Evolutionary conservation across 2,113 vertebrate species (phyloP).

Genomic region (Syngnathus floridae): DNA sequence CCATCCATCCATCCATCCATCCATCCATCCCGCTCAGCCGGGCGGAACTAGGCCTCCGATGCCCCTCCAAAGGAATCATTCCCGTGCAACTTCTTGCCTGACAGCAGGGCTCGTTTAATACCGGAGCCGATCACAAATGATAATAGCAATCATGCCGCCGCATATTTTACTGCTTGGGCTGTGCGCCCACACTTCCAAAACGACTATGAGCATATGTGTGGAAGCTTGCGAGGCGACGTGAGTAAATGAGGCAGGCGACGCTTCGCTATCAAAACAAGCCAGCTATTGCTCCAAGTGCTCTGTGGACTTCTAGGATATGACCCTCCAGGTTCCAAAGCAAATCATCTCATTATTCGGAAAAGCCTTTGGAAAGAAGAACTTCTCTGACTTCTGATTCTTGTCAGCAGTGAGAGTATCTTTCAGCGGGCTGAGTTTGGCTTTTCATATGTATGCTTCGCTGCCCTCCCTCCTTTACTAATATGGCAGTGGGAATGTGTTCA

Average conservation of each 20-base stretch:
- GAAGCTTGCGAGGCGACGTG: slow-evolving; percentile 8
- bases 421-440: slow-evolving; percentile 33
- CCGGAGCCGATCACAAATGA: slow-evolving; percentile 69
- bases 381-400: slow-evolving; percentile 43
- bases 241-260: slow-evolving; percentile 22
- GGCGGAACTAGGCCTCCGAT: slow-evolving; percentile 59
- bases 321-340: slow-evolving; percentile 53
- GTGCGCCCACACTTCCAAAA: slow-evolving; percentile 22
- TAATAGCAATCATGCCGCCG: slow-evolving; percentile 67
- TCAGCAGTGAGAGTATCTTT: slow-evolving; percentile 42
- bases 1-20: neutral
- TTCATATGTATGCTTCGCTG: slow-evolving; percentile 47
- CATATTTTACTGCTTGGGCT: slow-evolving; percentile 58
- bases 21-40: slow-evolving; percentile 66
- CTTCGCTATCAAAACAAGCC: slow-evolving; percentile 24
- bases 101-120: slow-evolving; percentile 63
- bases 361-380: slow-evolving; percentile 30
- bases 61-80: slow-evolving; percentile 63
- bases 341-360: slow-evolving; percentile 50
- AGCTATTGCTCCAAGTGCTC: slow-evolving; percentile 33
- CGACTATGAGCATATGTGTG: slow-evolving; percentile 24
- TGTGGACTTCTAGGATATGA: slow-evolving; percentile 30
- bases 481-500: slow-evolving; percentile 22
- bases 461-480: slow-evolving; percentile 53
- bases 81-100: slow-evolving; percentile 56